phyloP scores from a whole-genome alignment of 1,140 invertebrate species.

The Coelopa frigida region DNA sequence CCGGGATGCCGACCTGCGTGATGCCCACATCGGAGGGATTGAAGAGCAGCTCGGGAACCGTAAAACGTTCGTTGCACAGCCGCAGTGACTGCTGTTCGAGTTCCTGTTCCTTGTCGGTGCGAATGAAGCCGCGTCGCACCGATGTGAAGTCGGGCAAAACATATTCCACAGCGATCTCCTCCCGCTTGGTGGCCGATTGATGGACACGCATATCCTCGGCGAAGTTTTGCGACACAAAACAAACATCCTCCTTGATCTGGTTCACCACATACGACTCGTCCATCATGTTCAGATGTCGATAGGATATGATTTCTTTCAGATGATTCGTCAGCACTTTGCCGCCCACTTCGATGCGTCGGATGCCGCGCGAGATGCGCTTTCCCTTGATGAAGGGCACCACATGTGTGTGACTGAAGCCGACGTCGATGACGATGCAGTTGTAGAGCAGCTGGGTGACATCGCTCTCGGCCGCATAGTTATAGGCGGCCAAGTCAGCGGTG shows the following conservation, averaged over 20 bases:
- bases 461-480: conserved; percentile 52
- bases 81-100: conserved; percentile 65
- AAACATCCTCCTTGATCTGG: conserved; percentile 96
- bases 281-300: conserved; percentile 92
- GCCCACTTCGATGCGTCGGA: conserved; percentile 86
- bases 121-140: conserved; percentile 71
- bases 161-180: conserved; percentile 81
- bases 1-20: conserved; percentile 76
- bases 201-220: conserved; percentile 75
- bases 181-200: conserved; percentile 49
- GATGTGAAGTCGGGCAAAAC: conserved; percentile 92
- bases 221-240: conserved; percentile 87
- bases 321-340: conserved; percentile 98
- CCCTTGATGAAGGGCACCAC: conserved; percentile 92
- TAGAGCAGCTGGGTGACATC: conserved; percentile 46
- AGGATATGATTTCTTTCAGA: conserved; percentile 92
- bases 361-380: conserved; percentile 68
- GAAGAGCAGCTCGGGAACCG: conserved; percentile 92
- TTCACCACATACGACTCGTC: conserved; percentile 99
- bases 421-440: conserved; percentile 86
- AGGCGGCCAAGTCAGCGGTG: conserved; percentile 61
- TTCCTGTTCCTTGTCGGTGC: conserved; percentile 11
- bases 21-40: conserved; percentile 93
- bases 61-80: conserved; percentile 87
- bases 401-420: conserved; percentile 93